Conservation (phyloP, 2,113 vertebrate species). For the Protomyctophum bolini region DNA sequence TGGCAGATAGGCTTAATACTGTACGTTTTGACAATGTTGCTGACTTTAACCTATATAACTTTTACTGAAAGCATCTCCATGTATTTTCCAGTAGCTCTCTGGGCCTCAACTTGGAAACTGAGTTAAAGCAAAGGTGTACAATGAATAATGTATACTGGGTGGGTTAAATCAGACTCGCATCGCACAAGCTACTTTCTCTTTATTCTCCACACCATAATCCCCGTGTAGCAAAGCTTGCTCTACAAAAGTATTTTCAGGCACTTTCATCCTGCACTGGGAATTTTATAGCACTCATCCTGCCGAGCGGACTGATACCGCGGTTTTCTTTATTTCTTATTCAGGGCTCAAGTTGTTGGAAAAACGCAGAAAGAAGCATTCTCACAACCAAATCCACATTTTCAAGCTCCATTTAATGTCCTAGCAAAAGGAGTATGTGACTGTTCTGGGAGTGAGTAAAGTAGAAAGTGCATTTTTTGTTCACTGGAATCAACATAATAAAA, state of each 20-base stretch:
- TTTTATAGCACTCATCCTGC: neutral
- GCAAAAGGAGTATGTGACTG: slow-evolving; percentile 66
- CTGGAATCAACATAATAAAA: slow-evolving; percentile 63
- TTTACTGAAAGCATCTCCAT: neutral
- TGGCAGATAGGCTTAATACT: too few relatives aligned
- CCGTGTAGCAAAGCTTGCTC: neutral
- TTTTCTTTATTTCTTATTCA: neutral
- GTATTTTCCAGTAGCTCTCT: slow-evolving; percentile 9
- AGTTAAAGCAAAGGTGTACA: slow-evolving; percentile 5
- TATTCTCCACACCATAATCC: slow-evolving; percentile 5
- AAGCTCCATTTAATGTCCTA: slow-evolving; percentile 74
- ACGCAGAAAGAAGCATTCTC: slow-evolving; percentile 53
- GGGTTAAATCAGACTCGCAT: slow-evolving; percentile 14
- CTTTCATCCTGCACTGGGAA: neutral
- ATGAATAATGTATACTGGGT: slow-evolving; percentile 23
- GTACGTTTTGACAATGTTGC: too few relatives aligned
- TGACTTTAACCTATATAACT: neutral
- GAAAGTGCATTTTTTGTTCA: slow-evolving; percentile 70
- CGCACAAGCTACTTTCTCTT: neutral
- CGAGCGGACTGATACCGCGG: slow-evolving; percentile 4
- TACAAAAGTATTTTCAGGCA: neutral
- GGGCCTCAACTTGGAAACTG: neutral
- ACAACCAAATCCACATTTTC: slow-evolving; percentile 61
- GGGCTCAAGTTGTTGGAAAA: slow-evolving; percentile 11
- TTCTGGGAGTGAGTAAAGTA: slow-evolving; percentile 66